phyloP scores from a whole-genome alignment of 2,113 vertebrate species.

The Etheostoma spectabile region DNA sequence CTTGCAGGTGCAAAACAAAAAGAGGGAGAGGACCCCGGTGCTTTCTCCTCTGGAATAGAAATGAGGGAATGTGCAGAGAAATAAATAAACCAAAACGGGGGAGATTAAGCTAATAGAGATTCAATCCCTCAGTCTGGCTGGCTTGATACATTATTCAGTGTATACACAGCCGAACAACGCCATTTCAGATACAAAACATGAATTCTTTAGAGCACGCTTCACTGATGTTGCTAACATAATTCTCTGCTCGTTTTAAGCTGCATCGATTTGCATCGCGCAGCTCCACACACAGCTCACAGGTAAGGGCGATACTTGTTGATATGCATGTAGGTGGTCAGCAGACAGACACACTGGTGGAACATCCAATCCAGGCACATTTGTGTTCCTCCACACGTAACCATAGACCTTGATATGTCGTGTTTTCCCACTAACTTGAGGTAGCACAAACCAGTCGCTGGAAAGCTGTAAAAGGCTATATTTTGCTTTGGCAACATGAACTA shows the following conservation, averaged over 20 bases:
- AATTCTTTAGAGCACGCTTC: conserved; percentile 82
- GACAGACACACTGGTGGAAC: conserved; percentile 45
- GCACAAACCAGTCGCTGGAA: conserved; percentile 27
- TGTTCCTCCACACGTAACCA: conserved; percentile 50
- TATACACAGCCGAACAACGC: conserved; percentile 80
- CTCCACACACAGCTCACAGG: conserved; percentile 67
- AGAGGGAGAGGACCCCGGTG: conserved; percentile 31
- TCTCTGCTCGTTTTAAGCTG: conserved; percentile 81
- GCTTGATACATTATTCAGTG: conserved; percentile 86
- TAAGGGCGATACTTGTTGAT: conserved; percentile 66
- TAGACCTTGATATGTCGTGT: conserved; percentile 61
- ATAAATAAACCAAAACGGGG: conserved; percentile 84
- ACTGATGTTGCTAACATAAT: conserved; percentile 82
- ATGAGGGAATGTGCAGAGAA: conserved; percentile 76
- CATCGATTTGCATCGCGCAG: conserved; percentile 76
- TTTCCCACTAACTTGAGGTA: conserved; percentile 46
- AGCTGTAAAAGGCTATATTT: conserved; percentile 47
- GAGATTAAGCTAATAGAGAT: conserved; percentile 86
- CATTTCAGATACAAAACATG: conserved; percentile 84
- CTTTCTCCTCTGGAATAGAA: conserved; percentile 68
- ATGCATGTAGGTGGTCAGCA: conserved; percentile 61
- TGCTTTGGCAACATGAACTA: conserved; percentile 40
- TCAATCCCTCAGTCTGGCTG: conserved; percentile 83
- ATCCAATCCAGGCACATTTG: conserved; percentile 52
- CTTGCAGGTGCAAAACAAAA: conserved; percentile 66